These are phyloP conservation scores for Melangyna quadrimaculata DNA, from an alignment of 2,888 invertebrate genomes.

Conservation along the genomic window DNA sequence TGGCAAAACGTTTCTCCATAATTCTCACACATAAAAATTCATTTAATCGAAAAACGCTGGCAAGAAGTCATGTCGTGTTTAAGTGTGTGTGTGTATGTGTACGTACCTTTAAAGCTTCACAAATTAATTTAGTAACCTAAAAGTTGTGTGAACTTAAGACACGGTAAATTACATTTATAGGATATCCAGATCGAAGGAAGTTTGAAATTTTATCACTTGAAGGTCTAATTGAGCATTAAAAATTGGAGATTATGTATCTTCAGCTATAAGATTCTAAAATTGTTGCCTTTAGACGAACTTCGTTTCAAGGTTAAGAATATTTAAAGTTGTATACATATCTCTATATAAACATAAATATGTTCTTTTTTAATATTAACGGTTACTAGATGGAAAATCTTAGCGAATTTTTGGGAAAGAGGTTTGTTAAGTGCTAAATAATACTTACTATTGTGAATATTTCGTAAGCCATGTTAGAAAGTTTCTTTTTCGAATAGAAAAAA, in stretches of 20 bases:
- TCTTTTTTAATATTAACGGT: too few relatives aligned
- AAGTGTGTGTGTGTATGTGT: neutral
- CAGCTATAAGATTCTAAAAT: neutral
- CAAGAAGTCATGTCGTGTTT: neutral
- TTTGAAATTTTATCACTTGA: neutral
- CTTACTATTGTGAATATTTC: too few relatives aligned
- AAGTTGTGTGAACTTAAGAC: neutral
- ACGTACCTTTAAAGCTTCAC: too few relatives aligned
- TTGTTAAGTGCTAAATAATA: too few relatives aligned
- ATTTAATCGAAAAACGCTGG: conserved; percentile 35
- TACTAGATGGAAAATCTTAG: too few relatives aligned
- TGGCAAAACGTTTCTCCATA: conserved; percentile 10
- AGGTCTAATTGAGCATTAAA: conserved; percentile 12
- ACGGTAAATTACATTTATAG: neutral
- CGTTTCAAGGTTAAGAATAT: neutral
- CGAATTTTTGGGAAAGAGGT: too few relatives aligned
- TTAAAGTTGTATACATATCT: neutral
- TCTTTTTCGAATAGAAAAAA: too few relatives aligned
- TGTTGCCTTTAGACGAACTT: neutral
- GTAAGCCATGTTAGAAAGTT: too few relatives aligned
- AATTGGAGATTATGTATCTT: neutral
- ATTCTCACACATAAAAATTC: conserved; percentile 37
- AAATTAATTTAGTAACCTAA: conserved; percentile 36
- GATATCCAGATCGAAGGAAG: neutral
- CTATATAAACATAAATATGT: too few relatives aligned